These are phyloP conservation scores for Coptodon rendalli DNA, from an alignment of 2,113 vertebrate species.

Conservation along the genomic window DNA sequence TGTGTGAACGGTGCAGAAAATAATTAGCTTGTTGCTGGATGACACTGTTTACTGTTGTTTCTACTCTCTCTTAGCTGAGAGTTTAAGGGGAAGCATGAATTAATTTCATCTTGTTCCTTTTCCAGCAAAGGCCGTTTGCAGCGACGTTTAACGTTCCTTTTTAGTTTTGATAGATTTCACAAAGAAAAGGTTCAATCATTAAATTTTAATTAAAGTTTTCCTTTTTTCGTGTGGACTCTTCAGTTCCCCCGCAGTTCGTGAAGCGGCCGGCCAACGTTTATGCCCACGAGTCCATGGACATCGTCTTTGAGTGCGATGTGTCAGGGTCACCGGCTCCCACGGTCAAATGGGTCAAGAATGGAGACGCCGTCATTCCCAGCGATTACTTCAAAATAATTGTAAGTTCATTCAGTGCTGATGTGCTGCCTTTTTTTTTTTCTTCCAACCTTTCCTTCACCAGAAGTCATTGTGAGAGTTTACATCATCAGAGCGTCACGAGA, in stretches of 20 bases:
- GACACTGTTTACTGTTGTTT: background rate
- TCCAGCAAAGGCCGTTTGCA: background rate
- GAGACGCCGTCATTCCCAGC: slow-evolving; percentile 93
- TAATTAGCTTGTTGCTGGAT: background rate
- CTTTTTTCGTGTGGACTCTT: background rate
- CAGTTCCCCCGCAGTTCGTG: slow-evolving; percentile 84
- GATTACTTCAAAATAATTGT: slow-evolving; percentile 98
- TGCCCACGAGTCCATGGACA: slow-evolving; percentile 94
- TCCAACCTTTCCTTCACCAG: background rate
- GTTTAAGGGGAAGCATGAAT: background rate
- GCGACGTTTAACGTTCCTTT: background rate
- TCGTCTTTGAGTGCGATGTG: slow-evolving; percentile 92
- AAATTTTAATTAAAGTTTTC: background rate
- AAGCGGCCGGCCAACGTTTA: slow-evolving; percentile 84
- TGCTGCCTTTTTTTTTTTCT: background rate
- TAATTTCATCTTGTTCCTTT: background rate
- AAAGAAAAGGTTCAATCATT: background rate
- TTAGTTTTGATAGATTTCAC: slow-evolving; percentile 7
- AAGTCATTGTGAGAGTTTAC: background rate
- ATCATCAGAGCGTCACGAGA: background rate
- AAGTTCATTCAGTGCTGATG: slow-evolving; percentile 44
- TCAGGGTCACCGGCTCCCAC: slow-evolving; percentile 85
- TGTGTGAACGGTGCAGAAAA: background rate
- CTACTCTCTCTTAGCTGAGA: background rate
- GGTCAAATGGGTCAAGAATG: slow-evolving; percentile 97